These are phyloP conservation scores for Lasioglossum figueresi DNA, from an alignment of 2,888 invertebrate species.

Conservation along the genomic window DNA sequence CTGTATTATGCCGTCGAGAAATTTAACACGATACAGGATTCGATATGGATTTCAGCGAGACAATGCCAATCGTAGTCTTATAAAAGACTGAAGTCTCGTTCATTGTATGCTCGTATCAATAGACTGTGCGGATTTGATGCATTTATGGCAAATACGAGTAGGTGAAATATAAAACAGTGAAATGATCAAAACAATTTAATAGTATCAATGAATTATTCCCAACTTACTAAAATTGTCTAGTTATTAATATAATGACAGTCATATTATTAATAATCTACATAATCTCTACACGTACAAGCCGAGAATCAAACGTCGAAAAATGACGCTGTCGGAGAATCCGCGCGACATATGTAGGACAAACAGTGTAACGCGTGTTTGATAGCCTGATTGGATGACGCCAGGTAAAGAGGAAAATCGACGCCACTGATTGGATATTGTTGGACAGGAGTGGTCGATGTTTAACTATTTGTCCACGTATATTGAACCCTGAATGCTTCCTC, in stretches of 20 bases:
- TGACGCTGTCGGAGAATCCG: neutral
- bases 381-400: neutral
- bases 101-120: too few relatives aligned
- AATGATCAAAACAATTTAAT: too few relatives aligned
- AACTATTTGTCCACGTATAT: neutral
- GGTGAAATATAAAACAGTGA: too few relatives aligned
- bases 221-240: too few relatives aligned
- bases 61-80: neutral
- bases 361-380: neutral
- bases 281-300: neutral
- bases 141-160: too few relatives aligned
- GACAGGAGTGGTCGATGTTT: neutral
- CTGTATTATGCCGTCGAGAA: too few relatives aligned
- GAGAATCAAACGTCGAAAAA: slow-evolving; percentile 35
- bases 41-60: neutral
- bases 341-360: neutral
- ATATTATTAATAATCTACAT: neutral
- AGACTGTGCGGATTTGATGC: too few relatives aligned
- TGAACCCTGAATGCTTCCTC: neutral
- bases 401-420: slow-evolving; percentile 19
- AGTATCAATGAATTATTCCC: too few relatives aligned
- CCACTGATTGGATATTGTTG: slow-evolving; percentile 4
- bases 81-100: too few relatives aligned
- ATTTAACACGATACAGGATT: too few relatives aligned
- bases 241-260: too few relatives aligned